Conservation (phyloP, 2,113 vertebrate genomes). For the Chloroceryle aenea region DNA sequence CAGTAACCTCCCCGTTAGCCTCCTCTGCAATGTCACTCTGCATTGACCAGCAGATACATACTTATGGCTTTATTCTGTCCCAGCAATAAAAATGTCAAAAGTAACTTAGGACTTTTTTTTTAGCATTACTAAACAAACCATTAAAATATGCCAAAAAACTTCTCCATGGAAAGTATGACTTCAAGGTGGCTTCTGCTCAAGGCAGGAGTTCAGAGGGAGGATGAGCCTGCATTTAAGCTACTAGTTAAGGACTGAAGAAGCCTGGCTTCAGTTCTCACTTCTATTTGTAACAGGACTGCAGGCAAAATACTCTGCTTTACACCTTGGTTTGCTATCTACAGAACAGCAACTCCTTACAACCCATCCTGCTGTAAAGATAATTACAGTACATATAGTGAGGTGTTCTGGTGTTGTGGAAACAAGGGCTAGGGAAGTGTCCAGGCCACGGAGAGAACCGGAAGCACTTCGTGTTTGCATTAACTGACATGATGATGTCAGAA, state of each 20-base stretch:
- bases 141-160: not conserved
- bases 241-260: not conserved
- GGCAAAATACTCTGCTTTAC: not conserved
- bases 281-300: not conserved
- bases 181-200: not conserved
- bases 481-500: not conserved
- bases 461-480: not conserved
- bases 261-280: not conserved
- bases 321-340: not conserved
- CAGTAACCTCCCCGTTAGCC: fast-evolving
- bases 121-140: not conserved
- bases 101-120: not conserved
- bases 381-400: not conserved
- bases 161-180: constrained; percentile 4
- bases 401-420: not conserved
- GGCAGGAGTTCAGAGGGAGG: not conserved
- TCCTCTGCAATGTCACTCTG: not conserved
- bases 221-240: not conserved
- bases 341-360: not conserved
- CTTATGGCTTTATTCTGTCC: not conserved
- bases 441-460: not conserved
- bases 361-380: not conserved
- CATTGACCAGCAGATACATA: not conserved
- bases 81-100: not conserved
- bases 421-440: not conserved